These are phyloP conservation scores for Oreochromis mossambicus DNA, from an alignment of 2,797 vertebrate genomes.

Conservation along the genomic window DNA sequence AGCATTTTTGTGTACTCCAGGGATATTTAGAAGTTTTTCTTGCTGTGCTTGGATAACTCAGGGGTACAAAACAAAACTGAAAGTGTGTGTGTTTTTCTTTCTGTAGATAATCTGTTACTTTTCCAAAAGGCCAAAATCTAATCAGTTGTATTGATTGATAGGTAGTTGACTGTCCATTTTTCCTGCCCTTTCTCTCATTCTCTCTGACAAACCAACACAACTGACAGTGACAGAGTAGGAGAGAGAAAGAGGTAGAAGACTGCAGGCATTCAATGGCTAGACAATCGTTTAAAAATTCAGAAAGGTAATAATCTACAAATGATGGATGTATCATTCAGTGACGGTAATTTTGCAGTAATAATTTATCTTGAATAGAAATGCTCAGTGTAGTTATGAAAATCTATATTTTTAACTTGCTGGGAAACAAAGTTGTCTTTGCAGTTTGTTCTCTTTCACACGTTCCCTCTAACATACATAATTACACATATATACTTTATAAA, in stretches of 20 bases:
- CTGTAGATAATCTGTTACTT: conserved; percentile 28
- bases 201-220: conserved; percentile 40
- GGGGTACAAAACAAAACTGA: background rate
- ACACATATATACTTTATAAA: background rate
- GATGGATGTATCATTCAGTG: background rate
- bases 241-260: background rate
- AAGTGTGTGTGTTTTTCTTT: background rate
- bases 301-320: background rate
- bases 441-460: background rate
- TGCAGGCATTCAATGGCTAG: background rate
- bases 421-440: background rate
- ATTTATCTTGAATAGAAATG: background rate
- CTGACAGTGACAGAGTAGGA: conserved; percentile 38
- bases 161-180: conserved; percentile 42
- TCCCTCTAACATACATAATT: background rate
- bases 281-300: background rate
- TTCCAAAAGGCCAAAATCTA: conserved; percentile 35
- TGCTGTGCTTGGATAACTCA: conserved; percentile 8
- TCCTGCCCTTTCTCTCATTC: conserved; percentile 7
- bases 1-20: background rate
- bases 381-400: background rate
- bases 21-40: background rate
- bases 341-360: background rate
- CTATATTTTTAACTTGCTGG: background rate
- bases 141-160: conserved; percentile 51